A percentile compares a stretch with the other conserved stretches of the same genome.
Conservation (phyloP, 2,888 invertebrate genomes). For the Ariolimax columbianus region DNA sequence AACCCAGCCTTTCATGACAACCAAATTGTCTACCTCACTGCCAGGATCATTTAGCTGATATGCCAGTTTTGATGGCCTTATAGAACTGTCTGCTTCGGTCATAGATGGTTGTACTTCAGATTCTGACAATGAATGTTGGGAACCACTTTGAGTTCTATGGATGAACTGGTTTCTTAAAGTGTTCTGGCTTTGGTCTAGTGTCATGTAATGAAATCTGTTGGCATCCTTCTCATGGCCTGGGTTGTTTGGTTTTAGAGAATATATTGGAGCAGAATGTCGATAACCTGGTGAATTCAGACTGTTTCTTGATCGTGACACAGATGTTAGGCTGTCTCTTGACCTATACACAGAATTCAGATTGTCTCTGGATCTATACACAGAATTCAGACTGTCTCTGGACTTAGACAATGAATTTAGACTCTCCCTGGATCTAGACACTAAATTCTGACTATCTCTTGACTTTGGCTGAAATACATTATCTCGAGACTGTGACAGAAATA, state of each 20-base stretch:
- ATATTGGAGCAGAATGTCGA: not conserved
- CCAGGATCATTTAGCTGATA: conserved; percentile 64
- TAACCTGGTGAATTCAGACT: not conserved
- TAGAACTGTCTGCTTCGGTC: not conserved
- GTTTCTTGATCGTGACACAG: not conserved
- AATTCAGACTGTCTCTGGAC: conserved; percentile 21
- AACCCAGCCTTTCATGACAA: conserved; percentile 74
- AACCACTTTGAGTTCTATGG: conserved; percentile 42
- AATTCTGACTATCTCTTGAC: conserved; percentile 14
- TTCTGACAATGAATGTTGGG: conserved; percentile 3
- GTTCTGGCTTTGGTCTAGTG: not conserved
- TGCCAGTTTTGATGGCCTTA: conserved; percentile 57
- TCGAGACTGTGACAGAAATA: not conserved
- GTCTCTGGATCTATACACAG: not conserved
- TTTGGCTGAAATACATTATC: not conserved
- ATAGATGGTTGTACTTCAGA: not conserved
- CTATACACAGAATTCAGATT: not conserved
- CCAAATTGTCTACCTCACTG: conserved; percentile 65
- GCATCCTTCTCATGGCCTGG: conserved; percentile 42
- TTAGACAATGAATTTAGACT: not conserved
- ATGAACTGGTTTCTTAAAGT: conserved; percentile 51
- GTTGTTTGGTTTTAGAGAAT: conserved; percentile 7
- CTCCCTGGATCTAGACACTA: not conserved
- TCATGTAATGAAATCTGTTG: conserved; percentile 23
- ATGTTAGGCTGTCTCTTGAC: conserved; percentile 17